Evolutionary conservation across 2,797 vertebrate species (phyloP), one percentile per base, ranked within the genome.

Genomic region (Halcyon badia): DNA sequence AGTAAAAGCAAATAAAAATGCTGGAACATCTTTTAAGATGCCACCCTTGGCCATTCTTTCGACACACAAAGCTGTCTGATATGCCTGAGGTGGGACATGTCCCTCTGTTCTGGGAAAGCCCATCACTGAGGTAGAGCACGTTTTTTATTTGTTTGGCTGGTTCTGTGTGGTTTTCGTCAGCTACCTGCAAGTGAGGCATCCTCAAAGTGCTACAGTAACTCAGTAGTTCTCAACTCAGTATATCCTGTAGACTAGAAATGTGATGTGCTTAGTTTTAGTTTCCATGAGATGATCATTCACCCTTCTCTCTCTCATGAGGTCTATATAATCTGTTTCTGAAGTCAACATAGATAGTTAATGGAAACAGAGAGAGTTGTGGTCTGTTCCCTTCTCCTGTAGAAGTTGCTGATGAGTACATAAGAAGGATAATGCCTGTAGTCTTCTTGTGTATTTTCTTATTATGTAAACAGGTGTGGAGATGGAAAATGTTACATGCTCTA

Each of bases 91-190:
- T 41, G 84, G n/a, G 14, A 65, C 11, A 16, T 52, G 2, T 51
- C 13, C 28, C 14, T 51, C 5, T 2, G 0, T 58, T 66, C 31
- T 52, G 20, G 37, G n/a, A 72, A 87, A 89, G 14, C 16, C 22
- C 6, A 14, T 51, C 10, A 3, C 15, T 71, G 31, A 41, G 0
- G 0, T 5, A 44, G 28, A 54, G 2, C 25, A 57, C 7, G 17
- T 6, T 26, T 73, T 48, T 58, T 15, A 12, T 25, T 61, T 62
- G 31, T 3, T 28, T 80, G 41, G 5, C 30, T 90, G 15, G 0
- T 60, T 33, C 6, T 39, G 10, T 11, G 48, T 46, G 3, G 18
- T 62, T 69, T 49, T 49, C 26, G 62, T 49, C n/a, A 69, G 7
- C 42, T 83, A 1, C 51, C n/a, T 33, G 11, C 66, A 20, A 30